phyloP scores from a whole-genome alignment of 2,797 vertebrate genomes.

The Xenopus petersii region DNA sequence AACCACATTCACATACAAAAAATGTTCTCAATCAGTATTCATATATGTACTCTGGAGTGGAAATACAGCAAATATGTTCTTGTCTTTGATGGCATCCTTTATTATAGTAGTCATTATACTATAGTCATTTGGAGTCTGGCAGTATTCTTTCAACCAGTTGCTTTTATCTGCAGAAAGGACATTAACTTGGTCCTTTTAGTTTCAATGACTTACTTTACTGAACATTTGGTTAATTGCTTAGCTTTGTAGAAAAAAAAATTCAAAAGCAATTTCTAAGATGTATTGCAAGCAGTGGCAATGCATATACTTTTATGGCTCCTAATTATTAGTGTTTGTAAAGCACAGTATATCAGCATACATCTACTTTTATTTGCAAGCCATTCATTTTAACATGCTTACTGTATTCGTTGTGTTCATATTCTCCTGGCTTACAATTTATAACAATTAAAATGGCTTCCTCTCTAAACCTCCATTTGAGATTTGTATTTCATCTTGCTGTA shows the following conservation, averaged over 20 bases:
- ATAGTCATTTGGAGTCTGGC: too few species aligned
- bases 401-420: too few species aligned
- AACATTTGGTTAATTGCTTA: constrained; percentile 44
- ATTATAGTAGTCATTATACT: too few species aligned
- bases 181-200: constrained; percentile 19
- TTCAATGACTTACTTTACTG: constrained; percentile 27
- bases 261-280: constrained; percentile 39
- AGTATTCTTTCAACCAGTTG: background rate
- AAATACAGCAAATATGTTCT: too few species aligned
- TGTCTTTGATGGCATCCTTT: too few species aligned
- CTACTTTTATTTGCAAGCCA: constrained; percentile 35
- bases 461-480: constrained; percentile 24
- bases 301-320: constrained; percentile 34
- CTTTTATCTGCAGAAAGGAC: constrained; percentile 19
- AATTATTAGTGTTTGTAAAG: constrained; percentile 44
- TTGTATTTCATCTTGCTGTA: background rate
- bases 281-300: constrained; percentile 26
- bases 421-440: too few species aligned
- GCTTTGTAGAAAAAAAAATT: constrained; percentile 30
- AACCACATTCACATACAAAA: too few species aligned
- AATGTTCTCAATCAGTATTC: too few species aligned
- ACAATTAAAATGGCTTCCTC: background rate
- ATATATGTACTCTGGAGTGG: too few species aligned
- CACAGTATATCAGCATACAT: constrained; percentile 16
- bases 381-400: constrained; percentile 5